phyloP scores from a whole-genome alignment of 2,113 vertebrate species.

The Bambusicola thoracicus region DNA sequence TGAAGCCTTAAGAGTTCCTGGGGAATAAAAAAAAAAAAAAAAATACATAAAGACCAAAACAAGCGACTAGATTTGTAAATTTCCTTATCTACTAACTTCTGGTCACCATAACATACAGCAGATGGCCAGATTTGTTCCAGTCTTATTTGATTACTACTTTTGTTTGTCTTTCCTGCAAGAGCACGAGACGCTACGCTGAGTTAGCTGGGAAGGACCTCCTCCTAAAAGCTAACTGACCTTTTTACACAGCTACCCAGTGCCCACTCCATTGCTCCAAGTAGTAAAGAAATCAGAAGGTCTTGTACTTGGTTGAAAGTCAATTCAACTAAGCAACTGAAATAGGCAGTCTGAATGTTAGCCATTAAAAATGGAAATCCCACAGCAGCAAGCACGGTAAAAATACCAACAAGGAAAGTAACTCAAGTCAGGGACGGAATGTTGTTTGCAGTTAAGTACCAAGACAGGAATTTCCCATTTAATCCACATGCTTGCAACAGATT shows the following conservation, averaged over 20 bases:
- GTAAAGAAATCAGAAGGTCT: background rate
- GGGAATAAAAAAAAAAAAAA: slow-evolving; percentile 42
- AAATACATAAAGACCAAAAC: slow-evolving; percentile 51
- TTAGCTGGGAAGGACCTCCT: background rate
- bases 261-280: background rate
- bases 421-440: background rate
- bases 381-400: background rate
- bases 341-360: background rate
- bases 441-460: background rate
- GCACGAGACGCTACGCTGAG: slow-evolving; percentile 6
- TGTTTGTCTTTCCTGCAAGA: slow-evolving; percentile 29
- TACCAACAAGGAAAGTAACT: background rate
- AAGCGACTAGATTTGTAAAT: slow-evolving; percentile 55
- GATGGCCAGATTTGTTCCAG: slow-evolving; percentile 57
- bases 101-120: slow-evolving; percentile 49
- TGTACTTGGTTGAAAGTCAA: background rate
- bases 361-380: background rate
- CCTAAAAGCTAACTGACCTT: background rate
- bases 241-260: background rate
- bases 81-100: slow-evolving; percentile 58
- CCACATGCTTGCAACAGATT: background rate
- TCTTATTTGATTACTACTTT: slow-evolving; percentile 70
- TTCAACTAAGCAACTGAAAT: background rate
- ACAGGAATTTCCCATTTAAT: background rate
- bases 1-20: slow-evolving; percentile 1